phyloP scores from a whole-genome alignment of 1,140 invertebrate genomes.

The Zaprionus tsacasi region DNA sequence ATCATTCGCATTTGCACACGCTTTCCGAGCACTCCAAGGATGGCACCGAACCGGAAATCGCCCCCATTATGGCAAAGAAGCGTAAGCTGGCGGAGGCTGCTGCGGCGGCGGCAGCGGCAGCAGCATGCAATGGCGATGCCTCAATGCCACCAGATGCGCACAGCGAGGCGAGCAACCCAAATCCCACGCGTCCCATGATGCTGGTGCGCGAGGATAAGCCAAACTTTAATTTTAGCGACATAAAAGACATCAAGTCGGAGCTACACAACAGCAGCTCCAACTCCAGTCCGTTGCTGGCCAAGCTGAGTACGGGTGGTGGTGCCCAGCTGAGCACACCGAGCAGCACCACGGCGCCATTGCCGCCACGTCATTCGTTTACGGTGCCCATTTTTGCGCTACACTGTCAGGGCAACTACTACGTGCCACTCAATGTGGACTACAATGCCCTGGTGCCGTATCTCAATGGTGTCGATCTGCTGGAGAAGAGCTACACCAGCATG shows the following conservation, averaged over 20 bases:
- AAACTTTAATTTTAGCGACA: slow-evolving; percentile 69
- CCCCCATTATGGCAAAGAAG: slow-evolving; percentile 80
- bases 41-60: slow-evolving; percentile 78
- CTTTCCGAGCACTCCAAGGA: slow-evolving; percentile 82
- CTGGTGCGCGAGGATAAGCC: slow-evolving; percentile 62
- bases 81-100: slow-evolving; percentile 75
- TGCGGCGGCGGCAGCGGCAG: slow-evolving; percentile 50
- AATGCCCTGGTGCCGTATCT: slow-evolving; percentile 90
- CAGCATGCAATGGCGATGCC: slow-evolving; percentile 54
- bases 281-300: slow-evolving; percentile 60
- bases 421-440: slow-evolving; percentile 94
- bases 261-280: slow-evolving; percentile 67
- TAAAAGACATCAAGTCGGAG: slow-evolving; percentile 80
- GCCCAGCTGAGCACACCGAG: slow-evolving; percentile 65
- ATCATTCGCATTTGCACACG: slow-evolving; percentile 75
- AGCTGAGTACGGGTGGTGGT: slow-evolving; percentile 46
- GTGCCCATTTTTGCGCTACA: slow-evolving; percentile 93
- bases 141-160: slow-evolving; percentile 47
- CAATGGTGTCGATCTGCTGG: slow-evolving; percentile 86
- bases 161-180: slow-evolving; percentile 38
- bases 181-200: slow-evolving; percentile 31
- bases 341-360: slow-evolving; percentile 76
- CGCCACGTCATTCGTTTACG: slow-evolving; percentile 77
- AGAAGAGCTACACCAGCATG: slow-evolving; percentile 85
- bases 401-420: slow-evolving; percentile 94